Evolutionary conservation across 2,113 vertebrate genomes (phyloP), one percentile per base, ranked within the genome.

Genomic region (Muntiacus reevesi): DNA sequence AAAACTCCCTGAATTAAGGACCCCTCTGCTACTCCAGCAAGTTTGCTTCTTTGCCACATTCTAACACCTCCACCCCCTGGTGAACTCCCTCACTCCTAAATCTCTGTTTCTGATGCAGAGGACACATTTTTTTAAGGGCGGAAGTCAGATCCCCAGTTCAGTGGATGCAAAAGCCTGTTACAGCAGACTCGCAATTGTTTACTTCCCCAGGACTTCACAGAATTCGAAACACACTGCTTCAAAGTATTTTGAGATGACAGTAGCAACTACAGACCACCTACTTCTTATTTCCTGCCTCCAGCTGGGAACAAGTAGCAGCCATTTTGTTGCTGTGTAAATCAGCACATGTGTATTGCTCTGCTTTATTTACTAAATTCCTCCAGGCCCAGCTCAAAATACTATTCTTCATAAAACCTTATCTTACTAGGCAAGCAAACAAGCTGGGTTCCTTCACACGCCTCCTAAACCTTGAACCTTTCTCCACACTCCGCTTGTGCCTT

Each of bases 361-460:
- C 87, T 78, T 60, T 94, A 78, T 67, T 95, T 88, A 91, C n/a
- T 92, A 33, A 96, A 93, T 95, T 92, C 74, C 94, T 94, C 55
- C 94, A 64, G 83, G 84, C 27, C 78, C 52, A 89, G 79, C n/a
- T 95, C 74, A 92, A 96, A 90, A 36, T 28, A 85, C 6, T 40
- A 50, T 84, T 91, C 71, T 97, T 97, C 78, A 78, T 8, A 36
- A 92, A 78, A 79, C 16, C 71, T 94, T 62, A 84, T 71, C 43
- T 76, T 64, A 88, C 10, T 11, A 82, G 60, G 89, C 71, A 89
- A 64, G 76, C 95, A 88, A 67, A 14, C 2, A 88, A 1, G 25
- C 5, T 16, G 28, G 36, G 33, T 30, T 59, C 21, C 84, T 84
- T 84, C 78, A 43, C 0, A 52, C 10, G 4, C 21, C 25, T 79